Percentiles rank a stretch among this genome's conserved stretches.
These are phyloP conservation scores for Brachyopa scutellaris DNA, from an alignment of 2,888 invertebrate species.

Conservation along the genomic window DNA sequence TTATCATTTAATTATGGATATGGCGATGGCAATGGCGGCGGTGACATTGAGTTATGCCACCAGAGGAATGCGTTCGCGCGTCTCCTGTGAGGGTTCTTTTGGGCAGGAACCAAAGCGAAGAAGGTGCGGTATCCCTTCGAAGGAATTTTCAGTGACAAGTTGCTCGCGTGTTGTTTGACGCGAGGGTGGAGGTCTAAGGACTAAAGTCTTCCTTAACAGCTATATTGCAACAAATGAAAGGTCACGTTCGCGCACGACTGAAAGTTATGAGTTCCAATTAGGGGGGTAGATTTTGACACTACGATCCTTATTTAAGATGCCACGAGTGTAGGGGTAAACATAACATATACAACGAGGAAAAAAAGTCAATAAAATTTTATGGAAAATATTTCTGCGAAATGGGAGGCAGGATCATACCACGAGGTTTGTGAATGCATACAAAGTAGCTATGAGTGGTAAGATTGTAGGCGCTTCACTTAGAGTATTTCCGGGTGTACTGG, in stretches of 20 bases:
- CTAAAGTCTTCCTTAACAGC: neutral
- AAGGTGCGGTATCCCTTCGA: conserved; percentile 6
- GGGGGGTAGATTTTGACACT: neutral
- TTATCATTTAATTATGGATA: conserved; percentile 68
- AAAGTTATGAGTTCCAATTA: conserved; percentile 18
- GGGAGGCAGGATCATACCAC: too few species aligned
- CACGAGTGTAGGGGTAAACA: too few species aligned
- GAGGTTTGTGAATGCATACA: too few species aligned
- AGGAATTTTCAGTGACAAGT: neutral
- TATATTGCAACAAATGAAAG: neutral
- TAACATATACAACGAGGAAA: too few species aligned
- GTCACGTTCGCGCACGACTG: neutral
- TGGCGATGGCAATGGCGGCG: conserved; percentile 35
- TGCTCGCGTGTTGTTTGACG: neutral
- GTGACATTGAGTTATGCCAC: conserved; percentile 57
- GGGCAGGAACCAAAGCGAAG: neutral
- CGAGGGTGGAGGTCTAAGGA: neutral
- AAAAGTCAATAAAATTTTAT: too few species aligned
- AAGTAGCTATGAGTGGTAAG: too few species aligned
- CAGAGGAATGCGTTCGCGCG: conserved; percentile 25
- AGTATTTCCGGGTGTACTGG: too few species aligned
- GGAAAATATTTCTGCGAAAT: too few species aligned
- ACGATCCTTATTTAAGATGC: neutral
- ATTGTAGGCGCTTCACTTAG: too few species aligned
- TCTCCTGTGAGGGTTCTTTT: conserved; percentile 1